Percentiles rank a stretch among this genome's conserved stretches.
Evolutionary conservation across 2,113 vertebrate species (phyloP).

Genomic region (Origma solitaria): DNA sequence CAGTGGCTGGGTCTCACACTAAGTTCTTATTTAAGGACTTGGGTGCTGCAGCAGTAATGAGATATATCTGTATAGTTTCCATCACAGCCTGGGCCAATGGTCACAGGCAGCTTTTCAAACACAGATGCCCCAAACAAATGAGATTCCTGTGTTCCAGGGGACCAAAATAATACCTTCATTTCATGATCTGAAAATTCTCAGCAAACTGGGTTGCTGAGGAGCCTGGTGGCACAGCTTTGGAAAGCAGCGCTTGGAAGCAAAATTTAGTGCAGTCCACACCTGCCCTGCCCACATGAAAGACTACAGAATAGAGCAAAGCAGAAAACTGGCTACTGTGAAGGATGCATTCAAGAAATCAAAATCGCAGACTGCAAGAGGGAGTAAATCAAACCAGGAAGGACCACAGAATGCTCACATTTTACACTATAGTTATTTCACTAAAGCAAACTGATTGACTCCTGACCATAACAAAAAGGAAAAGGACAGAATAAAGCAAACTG

Average conservation of each 20-base stretch:
- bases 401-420: not conserved
- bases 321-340: not conserved
- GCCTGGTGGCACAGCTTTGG: not conserved
- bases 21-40: not conserved
- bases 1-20: not conserved
- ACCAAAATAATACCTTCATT: not conserved
- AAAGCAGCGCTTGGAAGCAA: not conserved
- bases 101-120: not conserved
- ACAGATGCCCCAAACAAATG: not conserved
- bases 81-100: not conserved
- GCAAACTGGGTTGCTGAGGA: not conserved
- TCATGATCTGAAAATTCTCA: not conserved
- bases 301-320: not conserved
- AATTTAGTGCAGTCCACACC: not conserved
- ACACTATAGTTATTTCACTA: not conserved
- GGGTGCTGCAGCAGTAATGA: not conserved
- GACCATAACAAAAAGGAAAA: not conserved
- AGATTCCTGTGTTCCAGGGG: not conserved
- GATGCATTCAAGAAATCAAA: not conserved
- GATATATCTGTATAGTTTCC: rapidly evolving
- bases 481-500: not conserved
- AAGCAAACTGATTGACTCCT: not conserved
- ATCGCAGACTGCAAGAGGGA: not conserved
- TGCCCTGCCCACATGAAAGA: not conserved
- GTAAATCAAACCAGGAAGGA: not conserved